Conservation (phyloP, 2,888 invertebrate genomes). For the Kryphioiulus occultus region DNA sequence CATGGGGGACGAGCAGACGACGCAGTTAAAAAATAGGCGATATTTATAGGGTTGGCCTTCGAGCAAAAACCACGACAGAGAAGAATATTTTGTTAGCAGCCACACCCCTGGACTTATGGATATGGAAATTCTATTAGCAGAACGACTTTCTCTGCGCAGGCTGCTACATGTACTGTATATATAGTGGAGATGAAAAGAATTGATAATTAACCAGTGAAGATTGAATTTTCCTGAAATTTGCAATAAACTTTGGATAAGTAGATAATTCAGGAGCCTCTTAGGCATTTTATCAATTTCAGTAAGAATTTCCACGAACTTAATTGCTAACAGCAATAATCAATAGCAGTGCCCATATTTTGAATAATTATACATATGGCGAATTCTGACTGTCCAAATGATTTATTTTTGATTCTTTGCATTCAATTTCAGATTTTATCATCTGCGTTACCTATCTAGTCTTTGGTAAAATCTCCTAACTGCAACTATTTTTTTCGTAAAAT, state of each 20-base stretch:
- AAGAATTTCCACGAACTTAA: not conserved
- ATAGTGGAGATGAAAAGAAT: not conserved
- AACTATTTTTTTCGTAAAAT: slow-evolving; percentile 11
- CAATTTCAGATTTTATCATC: not conserved
- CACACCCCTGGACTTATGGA: slow-evolving; percentile 25
- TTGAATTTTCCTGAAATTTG: not conserved
- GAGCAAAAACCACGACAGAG: not conserved
- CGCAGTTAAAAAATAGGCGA: not conserved
- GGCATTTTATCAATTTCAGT: not conserved
- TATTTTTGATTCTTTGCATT: not conserved
- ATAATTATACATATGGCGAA: not conserved
- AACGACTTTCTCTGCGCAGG: not conserved
- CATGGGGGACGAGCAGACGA: not conserved
- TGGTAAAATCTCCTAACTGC: not conserved
- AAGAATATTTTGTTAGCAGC: not conserved
- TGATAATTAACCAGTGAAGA: not conserved
- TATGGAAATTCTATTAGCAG: not conserved
- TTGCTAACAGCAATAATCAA: not conserved
- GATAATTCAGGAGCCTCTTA: not conserved
- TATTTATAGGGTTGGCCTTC: slow-evolving; percentile 20
- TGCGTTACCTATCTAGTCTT: not conserved
- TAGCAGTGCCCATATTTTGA: not conserved
- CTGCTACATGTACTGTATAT: not conserved
- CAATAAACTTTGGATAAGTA: not conserved
- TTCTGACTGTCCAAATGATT: not conserved